A percentile compares a stretch with the other conserved stretches of the same genome.
phyloP scores from a whole-genome alignment of 2,113 vertebrate species.

The Syngnathus floridae region DNA sequence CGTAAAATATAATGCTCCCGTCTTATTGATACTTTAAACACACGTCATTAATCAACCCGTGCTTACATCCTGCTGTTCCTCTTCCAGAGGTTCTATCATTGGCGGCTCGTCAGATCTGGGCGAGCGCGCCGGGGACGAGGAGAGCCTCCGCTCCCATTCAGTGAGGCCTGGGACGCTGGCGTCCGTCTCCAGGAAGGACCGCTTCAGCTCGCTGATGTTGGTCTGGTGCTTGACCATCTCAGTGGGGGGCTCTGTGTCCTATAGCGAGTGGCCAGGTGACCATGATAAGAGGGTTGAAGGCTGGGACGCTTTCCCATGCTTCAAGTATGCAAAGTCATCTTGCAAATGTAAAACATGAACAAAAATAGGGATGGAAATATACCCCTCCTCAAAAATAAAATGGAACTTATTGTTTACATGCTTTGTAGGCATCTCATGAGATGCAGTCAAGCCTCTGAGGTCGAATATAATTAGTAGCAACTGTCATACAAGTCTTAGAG shows the following conservation, averaged over 20 bases:
- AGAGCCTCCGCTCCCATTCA: conserved; percentile 90
- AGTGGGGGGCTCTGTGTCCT: conserved; percentile 73
- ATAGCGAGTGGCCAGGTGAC: conserved; percentile 37
- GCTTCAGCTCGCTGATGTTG: conserved; percentile 92
- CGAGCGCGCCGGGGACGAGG: conserved; percentile 79
- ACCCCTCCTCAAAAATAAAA: background rate
- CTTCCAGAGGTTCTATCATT: conserved; percentile 87
- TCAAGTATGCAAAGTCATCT: conserved; percentile 28
- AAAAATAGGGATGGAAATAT: background rate
- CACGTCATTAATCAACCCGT: conserved; percentile 12
- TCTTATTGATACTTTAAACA: conserved; percentile 13
- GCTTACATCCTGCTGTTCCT: conserved; percentile 84
- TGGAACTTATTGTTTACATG: background rate
- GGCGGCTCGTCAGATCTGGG: conserved; percentile 78
- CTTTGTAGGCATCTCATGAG: background rate
- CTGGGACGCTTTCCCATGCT: conserved; percentile 38
- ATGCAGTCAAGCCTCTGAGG: background rate
- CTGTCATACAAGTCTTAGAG: background rate
- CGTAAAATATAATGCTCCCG: background rate
- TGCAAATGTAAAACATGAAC: background rate
- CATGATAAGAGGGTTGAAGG: conserved; percentile 44
- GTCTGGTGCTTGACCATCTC: conserved; percentile 87
- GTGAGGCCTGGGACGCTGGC: conserved; percentile 68
- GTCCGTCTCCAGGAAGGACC: conserved; percentile 86
- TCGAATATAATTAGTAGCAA: background rate